Percentiles rank a stretch among this genome's conserved stretches.
phyloP scores from a whole-genome alignment of 2,797 vertebrate genomes.

The Acrocephalus scirpaceus region DNA sequence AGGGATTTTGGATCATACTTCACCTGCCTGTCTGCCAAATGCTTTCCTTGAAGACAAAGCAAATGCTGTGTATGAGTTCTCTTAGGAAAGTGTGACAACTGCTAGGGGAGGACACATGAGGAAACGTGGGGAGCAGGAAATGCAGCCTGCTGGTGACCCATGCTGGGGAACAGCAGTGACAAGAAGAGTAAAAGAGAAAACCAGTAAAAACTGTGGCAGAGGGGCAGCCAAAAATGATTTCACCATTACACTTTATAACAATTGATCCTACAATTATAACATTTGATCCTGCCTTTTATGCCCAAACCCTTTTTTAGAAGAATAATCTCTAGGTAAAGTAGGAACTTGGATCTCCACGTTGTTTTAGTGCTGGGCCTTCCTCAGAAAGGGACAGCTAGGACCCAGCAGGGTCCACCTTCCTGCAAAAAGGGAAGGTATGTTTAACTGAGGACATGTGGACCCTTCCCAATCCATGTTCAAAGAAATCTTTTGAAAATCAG shows the following conservation, averaged over 20 bases:
- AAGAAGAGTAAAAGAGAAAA: neutral
- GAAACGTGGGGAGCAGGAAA: neutral
- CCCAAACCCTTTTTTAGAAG: neutral
- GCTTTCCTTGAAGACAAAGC: neutral
- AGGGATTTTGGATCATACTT: neutral
- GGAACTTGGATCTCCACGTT: neutral
- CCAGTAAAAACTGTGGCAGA: neutral
- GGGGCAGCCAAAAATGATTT: neutral
- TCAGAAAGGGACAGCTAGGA: neutral
- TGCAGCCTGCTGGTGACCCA: neutral
- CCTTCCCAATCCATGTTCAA: neutral
- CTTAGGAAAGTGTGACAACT: neutral
- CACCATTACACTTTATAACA: neutral
- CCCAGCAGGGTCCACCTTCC: neutral
- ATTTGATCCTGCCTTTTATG: neutral
- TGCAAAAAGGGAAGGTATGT: neutral
- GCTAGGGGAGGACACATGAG: neutral
- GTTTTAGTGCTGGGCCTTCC: neutral
- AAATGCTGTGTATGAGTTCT: neutral
- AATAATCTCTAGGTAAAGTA: neutral
- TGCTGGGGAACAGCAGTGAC: neutral
- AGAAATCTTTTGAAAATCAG: neutral
- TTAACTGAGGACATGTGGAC: neutral
- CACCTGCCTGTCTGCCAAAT: neutral
- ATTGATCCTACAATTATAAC: neutral